phyloP scores from a whole-genome alignment of 2,888 invertebrate species.

The Urechis unicinctus region DNA sequence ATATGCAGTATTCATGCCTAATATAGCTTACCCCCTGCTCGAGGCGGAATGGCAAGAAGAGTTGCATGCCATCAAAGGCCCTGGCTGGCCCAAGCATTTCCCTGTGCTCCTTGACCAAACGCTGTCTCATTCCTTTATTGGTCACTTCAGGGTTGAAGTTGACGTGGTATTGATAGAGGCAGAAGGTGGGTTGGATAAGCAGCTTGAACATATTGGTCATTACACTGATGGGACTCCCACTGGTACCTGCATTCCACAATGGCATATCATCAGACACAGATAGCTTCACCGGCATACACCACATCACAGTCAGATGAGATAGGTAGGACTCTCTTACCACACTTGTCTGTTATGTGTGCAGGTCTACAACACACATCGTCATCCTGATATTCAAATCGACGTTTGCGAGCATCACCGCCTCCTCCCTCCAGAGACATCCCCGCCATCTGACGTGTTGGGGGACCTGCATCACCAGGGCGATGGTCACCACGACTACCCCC shows the following conservation, averaged over 20 bases:
- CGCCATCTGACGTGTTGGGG: background rate
- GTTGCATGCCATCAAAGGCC: conserved; percentile 45
- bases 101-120: conserved; percentile 32
- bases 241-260: no score
- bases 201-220: conserved; percentile 36
- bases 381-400: background rate
- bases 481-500: background rate
- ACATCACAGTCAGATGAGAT: no score
- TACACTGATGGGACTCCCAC: conserved; percentile 29
- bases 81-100: conserved; percentile 29
- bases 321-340: no score
- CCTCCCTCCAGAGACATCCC: background rate
- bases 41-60: conserved; percentile 36
- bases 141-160: conserved; percentile 41
- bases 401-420: background rate
- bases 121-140: conserved; percentile 29
- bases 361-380: background rate
- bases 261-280: no score
- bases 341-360: background rate
- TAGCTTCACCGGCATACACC: background rate
- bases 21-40: conserved; percentile 25
- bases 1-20: background rate
- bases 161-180: conserved; percentile 45
- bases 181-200: conserved; percentile 28
- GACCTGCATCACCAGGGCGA: background rate